Base-by-base conservation (phyloP, 2,113 vertebrate genomes). In the Nothoprocta pentlandii region DNA sequence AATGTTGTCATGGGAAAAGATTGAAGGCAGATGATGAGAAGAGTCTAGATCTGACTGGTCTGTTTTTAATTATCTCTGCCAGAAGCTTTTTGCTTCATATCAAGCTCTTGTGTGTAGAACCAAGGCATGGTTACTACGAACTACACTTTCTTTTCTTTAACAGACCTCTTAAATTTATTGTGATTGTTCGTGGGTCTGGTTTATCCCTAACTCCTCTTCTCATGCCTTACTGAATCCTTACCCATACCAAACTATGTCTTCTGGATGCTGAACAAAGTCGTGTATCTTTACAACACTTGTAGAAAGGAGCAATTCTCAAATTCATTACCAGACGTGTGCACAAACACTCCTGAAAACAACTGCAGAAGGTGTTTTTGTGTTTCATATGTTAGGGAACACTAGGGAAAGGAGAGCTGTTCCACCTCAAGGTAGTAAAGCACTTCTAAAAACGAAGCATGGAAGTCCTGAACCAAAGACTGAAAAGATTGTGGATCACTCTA, bases 371-470 rank as follows among this genome's bases (percentile, higher is more conserved):
- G 22, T 63, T 53, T 89, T 59, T 32, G 30, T 49, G 25, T 54
- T 77, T 64, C 41, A 85, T 32, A 93, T 90, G 66, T 16, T 61
- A 22, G 47, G 56, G 36, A 79, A 74, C 42, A 41, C 22, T 75
- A 49, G 56, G 51, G 85, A 81, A 9, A 90, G 79, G 76, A 76
- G 42, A 68, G 82, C n/a, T 96, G 80, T 96, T 92, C 47, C 42
- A 22, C 59, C 85, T 95, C 42, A n/a, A 75, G 47, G 41, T 94
- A 74, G 73, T 89, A 77, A 96, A 95, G 17, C 32, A 16, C 53
- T 91, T 58, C n/a, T 36, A 80, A 76, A 91, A 90, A 80, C 74
- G 34, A 86, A 75, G 46, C 32, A 49, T 71, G 49, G 75, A 93
- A 92, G 47, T n/a, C 62, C 51, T 93, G 51, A 41, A 30, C 69